phyloP scores from a whole-genome alignment of 2,797 vertebrate genomes.

The Pseudochromis fuscus region DNA sequence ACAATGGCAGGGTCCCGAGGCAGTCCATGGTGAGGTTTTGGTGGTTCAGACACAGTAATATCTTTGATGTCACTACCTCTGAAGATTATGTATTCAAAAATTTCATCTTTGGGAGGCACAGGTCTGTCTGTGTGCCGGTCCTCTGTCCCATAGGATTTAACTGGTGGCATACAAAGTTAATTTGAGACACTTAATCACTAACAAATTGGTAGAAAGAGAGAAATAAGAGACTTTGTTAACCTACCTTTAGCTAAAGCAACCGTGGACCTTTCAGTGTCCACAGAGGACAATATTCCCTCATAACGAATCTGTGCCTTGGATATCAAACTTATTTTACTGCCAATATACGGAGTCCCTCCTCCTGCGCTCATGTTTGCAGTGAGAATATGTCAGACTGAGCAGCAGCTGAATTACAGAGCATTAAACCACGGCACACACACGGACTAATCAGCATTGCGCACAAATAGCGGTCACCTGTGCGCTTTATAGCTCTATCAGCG shows the following conservation, averaged over 20 bases:
- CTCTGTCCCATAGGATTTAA: slow-evolving; percentile 96
- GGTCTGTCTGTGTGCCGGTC: slow-evolving; percentile 94
- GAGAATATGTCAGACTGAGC: background rate
- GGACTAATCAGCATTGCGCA: background rate
- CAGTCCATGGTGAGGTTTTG: slow-evolving; percentile 91
- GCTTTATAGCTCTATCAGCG: slow-evolving; percentile 50
- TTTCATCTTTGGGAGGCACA: slow-evolving; percentile 92
- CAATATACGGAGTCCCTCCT: slow-evolving; percentile 88
- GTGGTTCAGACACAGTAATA: slow-evolving; percentile 96
- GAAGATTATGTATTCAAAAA: slow-evolving; percentile 98
- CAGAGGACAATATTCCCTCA: slow-evolving; percentile 92
- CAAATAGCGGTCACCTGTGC: slow-evolving; percentile 64
- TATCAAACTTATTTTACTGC: slow-evolving; percentile 93
- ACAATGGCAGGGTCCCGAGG: slow-evolving; percentile 97
- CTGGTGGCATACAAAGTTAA: slow-evolving; percentile 71
- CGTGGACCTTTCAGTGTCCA: slow-evolving; percentile 92
- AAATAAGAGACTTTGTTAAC: slow-evolving; percentile 1
- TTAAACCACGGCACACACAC: fast-evolving
- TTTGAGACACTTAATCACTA: background rate
- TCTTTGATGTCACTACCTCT: slow-evolving; percentile 98
- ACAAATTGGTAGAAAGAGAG: background rate
- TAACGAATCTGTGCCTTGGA: slow-evolving; percentile 96
- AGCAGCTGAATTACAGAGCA: background rate
- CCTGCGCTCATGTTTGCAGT: slow-evolving; percentile 85
- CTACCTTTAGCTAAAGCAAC: slow-evolving; percentile 90